Evolutionary conservation across 2,888 invertebrate species (phyloP).

Genomic region (Drosophila diplacantha): DNA sequence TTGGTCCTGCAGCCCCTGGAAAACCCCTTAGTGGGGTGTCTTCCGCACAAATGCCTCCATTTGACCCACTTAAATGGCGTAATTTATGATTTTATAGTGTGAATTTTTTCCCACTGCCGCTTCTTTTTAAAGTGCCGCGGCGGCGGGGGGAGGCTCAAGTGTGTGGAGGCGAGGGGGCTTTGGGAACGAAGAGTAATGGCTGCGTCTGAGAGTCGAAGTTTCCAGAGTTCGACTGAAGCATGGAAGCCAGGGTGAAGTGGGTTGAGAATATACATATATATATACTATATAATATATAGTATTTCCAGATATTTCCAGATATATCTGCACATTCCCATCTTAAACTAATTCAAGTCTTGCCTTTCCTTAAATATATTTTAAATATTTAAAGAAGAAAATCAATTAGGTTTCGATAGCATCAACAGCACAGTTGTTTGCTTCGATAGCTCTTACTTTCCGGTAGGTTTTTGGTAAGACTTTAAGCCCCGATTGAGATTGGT

Average conservation of each 20-base stretch:
- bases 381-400: background rate
- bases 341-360: background rate
- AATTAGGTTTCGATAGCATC: background rate
- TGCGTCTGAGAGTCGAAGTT: constrained; percentile 37
- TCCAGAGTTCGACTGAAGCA: constrained; percentile 29
- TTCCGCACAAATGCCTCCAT: constrained; percentile 74
- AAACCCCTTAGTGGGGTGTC: constrained; percentile 60
- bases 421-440: background rate
- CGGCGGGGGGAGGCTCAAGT: constrained; percentile 8
- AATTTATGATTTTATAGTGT: constrained; percentile 73
- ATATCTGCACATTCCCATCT: background rate
- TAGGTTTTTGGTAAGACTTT: background rate
- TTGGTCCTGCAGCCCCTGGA: constrained; percentile 28
- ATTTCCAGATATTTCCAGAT: no score
- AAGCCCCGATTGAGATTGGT: background rate
- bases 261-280: background rate
- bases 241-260: constrained; percentile 1
- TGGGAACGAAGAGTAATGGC: constrained; percentile 30
- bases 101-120: constrained; percentile 53
- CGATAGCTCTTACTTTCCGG: no score
- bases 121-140: constrained; percentile 57
- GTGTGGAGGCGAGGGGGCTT: constrained; percentile 1
- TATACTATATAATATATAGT: background rate
- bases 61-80: constrained; percentile 75
- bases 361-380: background rate